These are phyloP conservation scores for Bathynomus jamesi DNA, from an alignment of 1,140 invertebrate species.

Conservation along the genomic window DNA sequence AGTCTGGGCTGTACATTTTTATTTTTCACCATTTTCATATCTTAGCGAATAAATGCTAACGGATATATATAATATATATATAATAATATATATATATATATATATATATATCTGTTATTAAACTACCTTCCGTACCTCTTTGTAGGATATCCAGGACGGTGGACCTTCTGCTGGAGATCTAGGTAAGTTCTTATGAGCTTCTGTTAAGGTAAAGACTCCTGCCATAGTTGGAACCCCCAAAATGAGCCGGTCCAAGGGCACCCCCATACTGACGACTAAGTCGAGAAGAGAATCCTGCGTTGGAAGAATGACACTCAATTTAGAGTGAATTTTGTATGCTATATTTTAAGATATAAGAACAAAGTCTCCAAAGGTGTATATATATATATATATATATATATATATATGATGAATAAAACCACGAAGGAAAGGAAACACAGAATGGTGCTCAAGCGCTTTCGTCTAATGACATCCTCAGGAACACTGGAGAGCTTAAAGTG, in stretches of 20 bases:
- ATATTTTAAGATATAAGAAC: background rate
- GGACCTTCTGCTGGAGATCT: slow-evolving; percentile 54
- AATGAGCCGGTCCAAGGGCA: slow-evolving; percentile 58
- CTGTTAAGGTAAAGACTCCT: slow-evolving; percentile 56
- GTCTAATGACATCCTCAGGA: too few species aligned
- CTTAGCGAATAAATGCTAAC: too few species aligned
- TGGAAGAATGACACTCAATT: slow-evolving; percentile 11
- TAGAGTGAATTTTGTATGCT: background rate
- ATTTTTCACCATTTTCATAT: too few species aligned
- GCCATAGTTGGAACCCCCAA: slow-evolving; percentile 60
- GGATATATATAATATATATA: slow-evolving; percentile 7
- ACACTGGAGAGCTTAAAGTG: too few species aligned
- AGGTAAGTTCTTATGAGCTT: slow-evolving; percentile 57
- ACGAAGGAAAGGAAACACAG: too few species aligned
- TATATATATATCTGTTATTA: slow-evolving; percentile 1
- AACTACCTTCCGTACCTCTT: slow-evolving; percentile 45
- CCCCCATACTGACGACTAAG: slow-evolving; percentile 60
- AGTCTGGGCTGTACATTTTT: too few species aligned
- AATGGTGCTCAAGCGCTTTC: too few species aligned
- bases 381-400: slow-evolving; percentile 6
- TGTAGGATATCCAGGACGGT: slow-evolving; percentile 52
- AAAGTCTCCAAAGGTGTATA: background rate
- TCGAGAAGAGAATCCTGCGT: slow-evolving; percentile 66
- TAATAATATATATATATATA: background rate
- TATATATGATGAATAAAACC: too few species aligned